Percentiles rank a stretch among this genome's conserved stretches.
phyloP scores from a whole-genome alignment of 2,113 vertebrate species.

The Eudyptes chrysolophus region DNA sequence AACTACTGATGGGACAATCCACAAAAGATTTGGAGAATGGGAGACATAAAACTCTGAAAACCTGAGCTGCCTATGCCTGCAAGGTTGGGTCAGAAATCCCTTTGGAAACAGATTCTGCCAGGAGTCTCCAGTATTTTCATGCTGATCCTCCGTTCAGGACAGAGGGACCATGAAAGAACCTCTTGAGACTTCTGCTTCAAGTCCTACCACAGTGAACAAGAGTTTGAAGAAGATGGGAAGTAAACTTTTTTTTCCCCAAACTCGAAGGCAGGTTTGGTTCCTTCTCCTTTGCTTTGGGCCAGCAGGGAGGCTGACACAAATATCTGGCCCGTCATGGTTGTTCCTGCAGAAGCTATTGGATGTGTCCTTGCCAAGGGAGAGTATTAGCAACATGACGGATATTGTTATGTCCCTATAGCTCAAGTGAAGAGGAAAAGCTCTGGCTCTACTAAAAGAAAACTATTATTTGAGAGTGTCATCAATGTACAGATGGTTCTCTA shows the following conservation, averaged over 20 bases:
- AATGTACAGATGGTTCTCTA: not conserved
- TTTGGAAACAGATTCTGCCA: not conserved
- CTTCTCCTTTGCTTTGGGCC: not conserved
- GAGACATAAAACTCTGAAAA: not conserved
- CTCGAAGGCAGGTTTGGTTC: not conserved
- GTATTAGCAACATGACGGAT: not conserved
- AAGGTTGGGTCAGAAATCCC: not conserved
- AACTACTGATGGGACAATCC: not conserved
- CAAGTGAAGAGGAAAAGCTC: not conserved
- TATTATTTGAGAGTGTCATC: not conserved
- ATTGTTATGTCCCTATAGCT: not conserved
- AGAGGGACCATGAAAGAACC: not conserved
- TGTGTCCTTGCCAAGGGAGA: not conserved
- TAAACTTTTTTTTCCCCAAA: not conserved
- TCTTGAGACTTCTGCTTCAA: not conserved
- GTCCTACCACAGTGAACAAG: not conserved
- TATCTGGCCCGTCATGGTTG: rapidly evolving
- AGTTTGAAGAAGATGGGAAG: not conserved
- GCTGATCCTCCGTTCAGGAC: not conserved
- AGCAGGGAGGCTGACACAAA: not conserved
- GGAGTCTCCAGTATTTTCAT: not conserved
- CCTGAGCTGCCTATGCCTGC: not conserved
- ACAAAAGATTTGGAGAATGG: not conserved
- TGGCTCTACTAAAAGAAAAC: not conserved
- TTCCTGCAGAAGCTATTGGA: not conserved